Percentiles rank a stretch among this genome's conserved stretches.
Conservation (phyloP, 2,113 vertebrate genomes). For the Petromus typicus region DNA sequence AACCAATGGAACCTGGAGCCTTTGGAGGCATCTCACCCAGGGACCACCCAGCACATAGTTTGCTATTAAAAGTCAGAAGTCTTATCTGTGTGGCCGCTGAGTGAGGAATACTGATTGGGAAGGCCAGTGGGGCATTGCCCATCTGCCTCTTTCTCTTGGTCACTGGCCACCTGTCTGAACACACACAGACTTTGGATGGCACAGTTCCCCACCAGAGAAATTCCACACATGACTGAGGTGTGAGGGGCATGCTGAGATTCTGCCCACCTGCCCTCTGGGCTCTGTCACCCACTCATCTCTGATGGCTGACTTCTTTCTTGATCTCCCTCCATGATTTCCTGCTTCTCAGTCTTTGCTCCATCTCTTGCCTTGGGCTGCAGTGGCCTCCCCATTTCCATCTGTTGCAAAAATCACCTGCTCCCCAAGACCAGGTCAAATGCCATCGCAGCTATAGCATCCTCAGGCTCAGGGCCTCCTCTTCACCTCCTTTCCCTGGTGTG, state of each 20-base stretch:
- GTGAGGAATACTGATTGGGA: accelerated
- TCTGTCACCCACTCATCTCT: not conserved
- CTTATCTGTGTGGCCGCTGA: not conserved
- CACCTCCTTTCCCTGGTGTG: accelerated
- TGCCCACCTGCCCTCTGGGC: not conserved
- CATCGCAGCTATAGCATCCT: not conserved
- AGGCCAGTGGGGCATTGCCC: not conserved
- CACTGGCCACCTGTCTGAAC: not conserved
- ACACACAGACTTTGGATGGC: not conserved
- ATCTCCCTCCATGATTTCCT: not conserved
- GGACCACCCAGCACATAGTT: not conserved
- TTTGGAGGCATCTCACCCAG: not conserved
- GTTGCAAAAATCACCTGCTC: not conserved
- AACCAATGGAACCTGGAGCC: not conserved
- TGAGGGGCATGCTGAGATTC: not conserved
- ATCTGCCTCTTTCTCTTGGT: not conserved
- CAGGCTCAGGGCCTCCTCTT: not conserved
- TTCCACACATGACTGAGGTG: not conserved
- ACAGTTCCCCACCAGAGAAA: not conserved
- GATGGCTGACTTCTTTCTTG: not conserved
- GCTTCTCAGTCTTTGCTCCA: not conserved
- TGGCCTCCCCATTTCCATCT: not conserved
- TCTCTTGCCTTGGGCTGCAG: not conserved
- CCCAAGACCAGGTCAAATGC: not conserved
- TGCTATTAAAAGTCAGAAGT: not conserved